These are phyloP conservation scores for Sylvilagus bachmani DNA, from an alignment of 2,113 vertebrate genomes.

Conservation along the genomic window DNA sequence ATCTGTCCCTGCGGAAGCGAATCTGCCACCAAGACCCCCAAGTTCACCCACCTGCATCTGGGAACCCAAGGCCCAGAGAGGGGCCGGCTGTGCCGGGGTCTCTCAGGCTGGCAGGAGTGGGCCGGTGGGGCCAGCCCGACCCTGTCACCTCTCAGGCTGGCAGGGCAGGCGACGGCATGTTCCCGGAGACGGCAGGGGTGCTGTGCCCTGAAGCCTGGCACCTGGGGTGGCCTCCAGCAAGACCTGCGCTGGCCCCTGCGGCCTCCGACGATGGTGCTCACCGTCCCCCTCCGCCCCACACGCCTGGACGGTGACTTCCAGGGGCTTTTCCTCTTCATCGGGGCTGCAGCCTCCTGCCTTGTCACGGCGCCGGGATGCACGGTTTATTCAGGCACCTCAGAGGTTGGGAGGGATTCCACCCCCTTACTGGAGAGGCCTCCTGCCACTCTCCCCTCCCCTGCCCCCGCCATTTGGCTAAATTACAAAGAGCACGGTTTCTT, in stretches of 20 bases:
- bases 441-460: neutral
- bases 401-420: conserved; percentile 84
- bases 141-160: neutral
- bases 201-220: too few relatives aligned
- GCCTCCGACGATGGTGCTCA: neutral
- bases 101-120: neutral
- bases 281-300: neutral
- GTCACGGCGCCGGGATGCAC: conserved; percentile 53
- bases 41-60: neutral
- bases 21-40: neutral
- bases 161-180: too few relatives aligned
- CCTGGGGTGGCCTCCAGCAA: too few relatives aligned
- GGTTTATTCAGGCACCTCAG: conserved; percentile 83
- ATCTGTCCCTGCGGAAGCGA: neutral
- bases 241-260: neutral
- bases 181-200: too few relatives aligned
- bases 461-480: neutral
- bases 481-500: too few relatives aligned
- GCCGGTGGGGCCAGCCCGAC: neutral
- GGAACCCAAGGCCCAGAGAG: neutral
- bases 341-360: conserved; percentile 75
- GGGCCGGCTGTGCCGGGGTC: too few relatives aligned
- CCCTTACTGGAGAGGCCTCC: conserved; percentile 85
- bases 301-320: neutral
- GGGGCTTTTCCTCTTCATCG: conserved; percentile 75